Conservation (phyloP, 2,113 vertebrate species). For the Rhombomys opimus region DNA sequence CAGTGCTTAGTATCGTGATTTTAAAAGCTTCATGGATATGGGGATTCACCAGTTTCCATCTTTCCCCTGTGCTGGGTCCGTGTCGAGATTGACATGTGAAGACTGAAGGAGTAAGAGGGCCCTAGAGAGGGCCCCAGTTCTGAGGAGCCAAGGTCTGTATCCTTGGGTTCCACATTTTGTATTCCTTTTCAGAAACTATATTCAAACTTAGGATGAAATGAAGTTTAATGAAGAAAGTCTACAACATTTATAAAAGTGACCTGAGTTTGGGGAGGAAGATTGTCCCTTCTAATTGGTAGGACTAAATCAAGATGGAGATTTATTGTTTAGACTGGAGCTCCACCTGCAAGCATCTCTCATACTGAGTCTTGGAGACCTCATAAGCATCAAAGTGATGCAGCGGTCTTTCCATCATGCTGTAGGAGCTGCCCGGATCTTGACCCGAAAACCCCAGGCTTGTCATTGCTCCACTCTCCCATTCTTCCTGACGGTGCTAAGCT, state of each 20-base stretch:
- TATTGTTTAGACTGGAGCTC: not conserved
- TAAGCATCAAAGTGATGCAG: slow-evolving; percentile 14
- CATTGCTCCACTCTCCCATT: not conserved
- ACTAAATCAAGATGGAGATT: slow-evolving; percentile 27
- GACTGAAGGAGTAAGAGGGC: not conserved
- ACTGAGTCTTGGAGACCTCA: slow-evolving; percentile 40
- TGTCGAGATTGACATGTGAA: not conserved
- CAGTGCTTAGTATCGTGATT: not conserved
- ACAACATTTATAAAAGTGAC: slow-evolving; percentile 49
- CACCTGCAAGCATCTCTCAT: not conserved
- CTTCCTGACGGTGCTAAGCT: not conserved
- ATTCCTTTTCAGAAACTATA: not conserved
- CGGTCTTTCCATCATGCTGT: slow-evolving; percentile 9
- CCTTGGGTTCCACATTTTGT: not conserved
- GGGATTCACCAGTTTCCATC: not conserved
- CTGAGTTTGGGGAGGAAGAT: slow-evolving; percentile 18
- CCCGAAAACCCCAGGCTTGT: slow-evolving; percentile 9
- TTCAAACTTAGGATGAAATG: slow-evolving; percentile 38
- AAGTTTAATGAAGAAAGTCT: slow-evolving; percentile 27
- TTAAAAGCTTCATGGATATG: not conserved
- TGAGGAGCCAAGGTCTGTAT: not conserved
- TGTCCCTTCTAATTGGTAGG: slow-evolving; percentile 24
- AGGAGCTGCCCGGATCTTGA: slow-evolving; percentile 22
- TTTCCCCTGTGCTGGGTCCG: not conserved
- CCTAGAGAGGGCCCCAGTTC: not conserved